Evolutionary conservation across 1,140 invertebrate genomes (phyloP), one percentile per base, ranked within the genome.

Genomic region (Drosophila ananassae): DNA sequence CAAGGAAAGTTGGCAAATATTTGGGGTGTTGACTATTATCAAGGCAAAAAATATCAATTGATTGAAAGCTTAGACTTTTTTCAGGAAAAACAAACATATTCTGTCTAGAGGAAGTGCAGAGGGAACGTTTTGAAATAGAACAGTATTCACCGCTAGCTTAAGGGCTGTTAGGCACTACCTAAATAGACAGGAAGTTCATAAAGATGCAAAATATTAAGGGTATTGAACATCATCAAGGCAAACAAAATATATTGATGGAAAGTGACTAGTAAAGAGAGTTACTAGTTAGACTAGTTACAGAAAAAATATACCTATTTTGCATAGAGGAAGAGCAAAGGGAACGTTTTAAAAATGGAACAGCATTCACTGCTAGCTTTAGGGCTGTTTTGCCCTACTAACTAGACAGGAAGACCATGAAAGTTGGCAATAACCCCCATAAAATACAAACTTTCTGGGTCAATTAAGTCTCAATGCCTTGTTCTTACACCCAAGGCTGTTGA

Each of bases 1-100:
- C 21, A 53, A 60, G 17, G 32, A 66, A 41, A 66, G 34, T 21
- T 2, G 9, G 28, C 39, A 34, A 68, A 68, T 68, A 68, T 66
- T 67, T 66, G 13, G 12, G 12, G 8, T 37, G 2, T 24, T 24
- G 24, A 24, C 2, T 2, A 24, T 24, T 24, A 24, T n/a, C n/a
- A 24, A 24, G 3, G 24, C 3, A 24, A 3, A 24, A 3, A 24
- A 24, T 24, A 3, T 24, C 3, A 24, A 24, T 24, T 24, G 24
- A 24, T 2, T 24, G 3, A 24, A 24, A 24, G 24, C 24, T 24
- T 24, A 28, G 1, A 57, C 68, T 67, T 48, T 41, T 68, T 68
- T 54, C 60, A 41, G 52, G 59, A 68, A 62, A 67, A 55, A 54
- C 72, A 76, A 60, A n/a, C 37, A 51, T 77, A 67, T 48, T 77